Evolutionary conservation across 2,888 invertebrate genomes (phyloP).

Genomic region (Drosophila demipolita): DNA sequence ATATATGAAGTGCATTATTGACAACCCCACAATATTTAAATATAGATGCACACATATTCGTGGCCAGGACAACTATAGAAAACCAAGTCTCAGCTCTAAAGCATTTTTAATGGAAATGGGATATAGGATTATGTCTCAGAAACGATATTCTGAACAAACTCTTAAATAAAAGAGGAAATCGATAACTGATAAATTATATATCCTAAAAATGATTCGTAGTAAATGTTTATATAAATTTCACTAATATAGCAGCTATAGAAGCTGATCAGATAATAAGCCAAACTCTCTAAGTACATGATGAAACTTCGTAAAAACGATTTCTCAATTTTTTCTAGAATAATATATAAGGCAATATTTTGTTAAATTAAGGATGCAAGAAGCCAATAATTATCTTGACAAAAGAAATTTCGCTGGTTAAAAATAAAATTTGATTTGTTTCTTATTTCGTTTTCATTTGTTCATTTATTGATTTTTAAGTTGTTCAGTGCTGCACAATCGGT

Average conservation of each 20-base stretch:
- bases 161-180: not conserved
- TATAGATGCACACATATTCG: not conserved
- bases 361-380: no score
- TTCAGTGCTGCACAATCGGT: constrained; percentile 66
- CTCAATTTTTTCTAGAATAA: no score
- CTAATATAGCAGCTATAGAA: not conserved
- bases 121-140: not conserved
- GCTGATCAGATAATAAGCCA: not conserved
- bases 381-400: not conserved
- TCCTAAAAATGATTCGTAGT: not conserved
- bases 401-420: not conserved
- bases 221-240: not conserved
- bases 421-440: not conserved
- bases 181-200: not conserved
- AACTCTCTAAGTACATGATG: not conserved
- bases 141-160: not conserved
- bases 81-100: not conserved
- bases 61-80: not conserved
- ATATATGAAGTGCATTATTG: not conserved
- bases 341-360: no score
- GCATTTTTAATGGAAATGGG: not conserved
- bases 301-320: not conserved
- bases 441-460: constrained; percentile 37
- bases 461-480: constrained; percentile 58
- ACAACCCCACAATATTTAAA: not conserved